Conservation (phyloP, 92 coral and sea anemone species). For the Porites lobata region DNA sequence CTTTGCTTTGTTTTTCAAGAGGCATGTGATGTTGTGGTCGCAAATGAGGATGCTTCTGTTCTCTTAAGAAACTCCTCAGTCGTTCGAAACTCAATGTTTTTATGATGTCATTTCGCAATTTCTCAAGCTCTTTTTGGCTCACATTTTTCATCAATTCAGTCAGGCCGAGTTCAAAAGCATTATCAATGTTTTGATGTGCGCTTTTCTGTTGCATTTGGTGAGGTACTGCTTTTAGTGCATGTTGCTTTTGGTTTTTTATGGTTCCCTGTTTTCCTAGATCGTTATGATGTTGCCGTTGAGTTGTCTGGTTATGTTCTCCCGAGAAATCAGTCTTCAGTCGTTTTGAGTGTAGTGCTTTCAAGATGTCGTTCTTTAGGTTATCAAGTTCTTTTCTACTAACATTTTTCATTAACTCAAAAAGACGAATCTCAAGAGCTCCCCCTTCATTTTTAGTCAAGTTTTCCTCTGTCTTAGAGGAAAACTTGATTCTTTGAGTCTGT, state of each 20-base stretch:
- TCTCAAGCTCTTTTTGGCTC: no score
- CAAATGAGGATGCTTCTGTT: background rate
- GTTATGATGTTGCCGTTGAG: background rate
- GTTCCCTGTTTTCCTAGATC: background rate
- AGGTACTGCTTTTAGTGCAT: no score
- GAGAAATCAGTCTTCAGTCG: background rate
- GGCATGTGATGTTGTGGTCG: background rate
- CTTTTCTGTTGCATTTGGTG: no score
- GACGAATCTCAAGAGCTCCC: background rate
- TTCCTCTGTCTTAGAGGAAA: background rate
- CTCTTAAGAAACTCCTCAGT: background rate
- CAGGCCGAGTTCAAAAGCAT: no score
- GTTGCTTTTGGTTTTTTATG: no score
- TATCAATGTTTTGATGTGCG: no score
- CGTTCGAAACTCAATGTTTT: background rate
- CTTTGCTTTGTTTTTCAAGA: background rate
- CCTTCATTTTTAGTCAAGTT: background rate
- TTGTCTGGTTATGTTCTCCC: background rate
- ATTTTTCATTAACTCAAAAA: conserved; percentile 7
- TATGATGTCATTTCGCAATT: background rate
- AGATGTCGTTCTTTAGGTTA: background rate
- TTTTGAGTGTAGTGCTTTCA: background rate
- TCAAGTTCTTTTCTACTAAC: conserved; percentile 7
- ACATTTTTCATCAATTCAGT: no score
- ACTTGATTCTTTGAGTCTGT: background rate